Conservation (phyloP, 1,140 invertebrate species). For the Drosophila simulans region DNA sequence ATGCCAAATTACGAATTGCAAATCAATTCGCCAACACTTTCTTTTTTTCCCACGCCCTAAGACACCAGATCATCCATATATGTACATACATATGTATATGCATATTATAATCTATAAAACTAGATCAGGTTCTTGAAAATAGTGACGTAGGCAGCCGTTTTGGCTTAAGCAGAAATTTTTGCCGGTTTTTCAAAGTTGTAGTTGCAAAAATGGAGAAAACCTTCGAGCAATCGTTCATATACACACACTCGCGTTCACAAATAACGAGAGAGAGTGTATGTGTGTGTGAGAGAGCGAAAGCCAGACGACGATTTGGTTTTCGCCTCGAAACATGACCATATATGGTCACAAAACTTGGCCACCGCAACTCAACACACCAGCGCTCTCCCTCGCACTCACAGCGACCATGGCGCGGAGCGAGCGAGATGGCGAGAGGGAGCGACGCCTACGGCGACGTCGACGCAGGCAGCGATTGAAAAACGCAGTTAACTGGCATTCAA, state of each 20-base stretch:
- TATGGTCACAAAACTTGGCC: slow-evolving; percentile 83
- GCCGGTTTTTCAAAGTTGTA: slow-evolving; percentile 51
- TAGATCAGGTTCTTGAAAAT: slow-evolving; percentile 17
- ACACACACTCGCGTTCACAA: background rate
- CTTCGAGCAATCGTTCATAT: slow-evolving; percentile 25
- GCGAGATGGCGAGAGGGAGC: slow-evolving; percentile 26
- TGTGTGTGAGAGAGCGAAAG: slow-evolving; percentile 66
- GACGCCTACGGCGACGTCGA: slow-evolving; percentile 35
- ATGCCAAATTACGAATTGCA: slow-evolving; percentile 26
- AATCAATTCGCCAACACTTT: slow-evolving; percentile 62
- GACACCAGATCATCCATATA: background rate
- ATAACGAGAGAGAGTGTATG: background rate
- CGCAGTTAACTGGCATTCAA: slow-evolving; percentile 76
- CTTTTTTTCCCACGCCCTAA: slow-evolving; percentile 73
- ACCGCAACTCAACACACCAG: slow-evolving; percentile 44
- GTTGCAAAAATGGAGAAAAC: slow-evolving; percentile 73
- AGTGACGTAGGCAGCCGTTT: slow-evolving; percentile 64
- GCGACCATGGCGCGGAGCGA: slow-evolving; percentile 18
- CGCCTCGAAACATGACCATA: slow-evolving; percentile 84
- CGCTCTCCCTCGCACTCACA: slow-evolving; percentile 66
- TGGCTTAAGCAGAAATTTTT: slow-evolving; percentile 44
- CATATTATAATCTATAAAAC: slow-evolving; percentile 19
- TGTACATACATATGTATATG: background rate
- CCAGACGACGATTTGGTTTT: slow-evolving; percentile 29
- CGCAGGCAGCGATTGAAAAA: slow-evolving; percentile 63